These are phyloP conservation scores for Parthenolecanium corni DNA, from an alignment of 2,888 invertebrate genomes.

Conservation along the genomic window DNA sequence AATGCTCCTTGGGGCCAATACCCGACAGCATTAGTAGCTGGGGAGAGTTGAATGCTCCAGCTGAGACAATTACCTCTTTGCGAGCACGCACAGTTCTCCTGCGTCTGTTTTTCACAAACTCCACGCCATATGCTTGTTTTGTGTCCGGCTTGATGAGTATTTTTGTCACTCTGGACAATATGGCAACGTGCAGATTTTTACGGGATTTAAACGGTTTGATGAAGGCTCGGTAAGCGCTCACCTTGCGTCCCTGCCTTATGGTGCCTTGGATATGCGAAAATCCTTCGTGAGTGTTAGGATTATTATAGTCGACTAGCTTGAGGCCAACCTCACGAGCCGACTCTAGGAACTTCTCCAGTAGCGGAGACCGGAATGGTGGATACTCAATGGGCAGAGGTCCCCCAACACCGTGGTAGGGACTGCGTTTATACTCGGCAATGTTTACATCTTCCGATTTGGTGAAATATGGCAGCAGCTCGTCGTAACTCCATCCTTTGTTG, in stretches of 20 bases:
- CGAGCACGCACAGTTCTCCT: constrained; percentile 44
- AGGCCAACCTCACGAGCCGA: constrained; percentile 52
- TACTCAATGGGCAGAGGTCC: constrained; percentile 31
- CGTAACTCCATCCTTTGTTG: constrained; percentile 35
- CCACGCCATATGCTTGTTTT: constrained; percentile 46
- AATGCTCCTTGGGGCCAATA: constrained; percentile 50
- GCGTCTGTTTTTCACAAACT: constrained; percentile 42
- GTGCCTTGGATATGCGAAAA: constrained; percentile 46
- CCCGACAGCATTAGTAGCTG: constrained; percentile 73
- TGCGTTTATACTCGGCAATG: constrained; percentile 32
- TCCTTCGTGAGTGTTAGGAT: constrained; percentile 37
- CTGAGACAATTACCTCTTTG: constrained; percentile 60
- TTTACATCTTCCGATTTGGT: constrained; percentile 33
- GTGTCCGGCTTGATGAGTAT: constrained; percentile 44
- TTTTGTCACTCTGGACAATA: constrained; percentile 45
- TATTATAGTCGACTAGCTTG: constrained; percentile 44
- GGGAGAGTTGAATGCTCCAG: constrained; percentile 67
- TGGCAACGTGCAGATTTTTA: constrained; percentile 50
- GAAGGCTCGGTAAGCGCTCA: constrained; percentile 49
- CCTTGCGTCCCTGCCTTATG: constrained; percentile 38
- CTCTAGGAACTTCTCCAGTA: constrained; percentile 52
- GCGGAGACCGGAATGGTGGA: constrained; percentile 42
- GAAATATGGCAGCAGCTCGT: constrained; percentile 35
- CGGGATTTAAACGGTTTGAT: constrained; percentile 40
- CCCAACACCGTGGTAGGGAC: constrained; percentile 31